Base-by-base conservation (phyloP, 2,888 invertebrate genomes). In the Zeuzera pyrina region DNA sequence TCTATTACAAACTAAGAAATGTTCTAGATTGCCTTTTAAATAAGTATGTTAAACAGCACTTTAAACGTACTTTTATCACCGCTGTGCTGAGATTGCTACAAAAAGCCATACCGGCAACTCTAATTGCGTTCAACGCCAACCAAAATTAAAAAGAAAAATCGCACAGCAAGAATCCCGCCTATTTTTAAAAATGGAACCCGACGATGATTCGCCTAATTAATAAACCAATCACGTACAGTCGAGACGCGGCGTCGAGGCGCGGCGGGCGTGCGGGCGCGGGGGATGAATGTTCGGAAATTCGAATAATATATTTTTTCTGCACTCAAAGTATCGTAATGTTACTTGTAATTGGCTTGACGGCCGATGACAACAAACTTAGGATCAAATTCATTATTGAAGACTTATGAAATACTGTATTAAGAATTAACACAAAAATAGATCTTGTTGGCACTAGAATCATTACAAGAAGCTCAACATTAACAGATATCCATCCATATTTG, bases 221-320 rank as follows among this genome's bases (percentile, higher is more conserved):
- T 81, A 83, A 83, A 78, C 83, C 83, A 83, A 83, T 83, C 83
- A 83, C 83, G 83, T 81, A 78, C 79, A 76, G 68, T 73, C 74
- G 78, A 73, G 83, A 77, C 79, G 78, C 81, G 81, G 78, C 77
- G 68, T 63, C 71, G 74, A 73, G 72, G 79, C 64, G 79, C 79
- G 79, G 71, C 76, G 77, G 78, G 72, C 78, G 81, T 71, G 83
- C 77, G 79, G 77, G 74, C 68, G 71, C 71, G 74, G 78, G 78
- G 79, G 78, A 76, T 79, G 81, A 77, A 72, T 69, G 78, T 56
- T 76, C 59, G 67, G 76, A 81, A 69, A 79, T 79, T 79, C 81
- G 79, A 73, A 78, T 77, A 72, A 63, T 72, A 77, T 76, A 69
- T 78, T 81, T 81, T 81, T 83, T 79, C 68, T 76, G 71, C 69